These are phyloP conservation scores for Tragelaphus strepsiceros DNA, from an alignment of 2,113 vertebrate species.

Conservation along the genomic window DNA sequence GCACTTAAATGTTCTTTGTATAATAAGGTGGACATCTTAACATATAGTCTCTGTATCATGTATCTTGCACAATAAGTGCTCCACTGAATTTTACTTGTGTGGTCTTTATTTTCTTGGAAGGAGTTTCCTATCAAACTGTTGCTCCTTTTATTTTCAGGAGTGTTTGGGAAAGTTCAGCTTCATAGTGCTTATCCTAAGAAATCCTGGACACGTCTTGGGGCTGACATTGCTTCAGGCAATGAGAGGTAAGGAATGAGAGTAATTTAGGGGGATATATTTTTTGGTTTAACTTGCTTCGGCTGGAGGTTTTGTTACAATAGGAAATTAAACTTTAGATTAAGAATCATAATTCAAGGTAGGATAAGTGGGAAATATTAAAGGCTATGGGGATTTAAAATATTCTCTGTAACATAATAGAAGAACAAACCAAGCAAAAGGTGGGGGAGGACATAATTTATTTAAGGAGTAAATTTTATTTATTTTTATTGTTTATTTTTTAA, in stretches of 20 bases:
- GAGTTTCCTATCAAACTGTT: neutral
- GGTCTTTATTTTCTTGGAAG: neutral
- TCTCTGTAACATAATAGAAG: neutral
- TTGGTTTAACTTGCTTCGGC: neutral
- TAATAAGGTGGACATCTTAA: neutral
- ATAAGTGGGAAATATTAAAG: neutral
- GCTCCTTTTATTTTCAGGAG: conserved; percentile 68
- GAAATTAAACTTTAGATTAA: conserved; percentile 21
- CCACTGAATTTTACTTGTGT: neutral
- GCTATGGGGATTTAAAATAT: neutral
- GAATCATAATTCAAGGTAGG: neutral
- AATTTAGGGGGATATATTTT: neutral
- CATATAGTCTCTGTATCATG: neutral
- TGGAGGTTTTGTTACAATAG: neutral
- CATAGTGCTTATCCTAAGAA: conserved; percentile 77
- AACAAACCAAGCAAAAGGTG: neutral
- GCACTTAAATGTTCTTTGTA: neutral
- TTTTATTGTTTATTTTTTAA: neutral
- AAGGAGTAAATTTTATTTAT: neutral
- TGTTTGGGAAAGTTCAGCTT: conserved; percentile 81
- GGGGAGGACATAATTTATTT: neutral
- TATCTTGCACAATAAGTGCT: neutral
- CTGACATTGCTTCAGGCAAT: conserved; percentile 78
- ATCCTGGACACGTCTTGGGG: conserved; percentile 79
- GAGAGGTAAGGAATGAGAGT: conserved; percentile 74